Percentiles rank a stretch among this genome's conserved stretches.
phyloP scores from a whole-genome alignment of 2,888 invertebrate species.

The Protonemura montana region DNA sequence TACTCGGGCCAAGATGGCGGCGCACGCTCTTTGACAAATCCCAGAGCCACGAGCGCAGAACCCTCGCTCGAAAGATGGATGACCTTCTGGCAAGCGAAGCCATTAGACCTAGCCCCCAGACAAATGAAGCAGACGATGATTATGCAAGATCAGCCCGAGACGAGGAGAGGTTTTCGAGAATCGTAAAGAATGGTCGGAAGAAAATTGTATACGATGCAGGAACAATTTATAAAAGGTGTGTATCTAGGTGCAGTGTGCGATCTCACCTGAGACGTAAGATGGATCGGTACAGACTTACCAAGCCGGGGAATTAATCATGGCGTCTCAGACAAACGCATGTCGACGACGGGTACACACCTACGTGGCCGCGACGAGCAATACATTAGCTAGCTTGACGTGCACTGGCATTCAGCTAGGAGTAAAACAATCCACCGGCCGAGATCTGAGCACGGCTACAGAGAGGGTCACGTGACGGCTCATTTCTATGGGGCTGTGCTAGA shows the following conservation, averaged over 20 bases:
- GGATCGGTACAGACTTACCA: neutral
- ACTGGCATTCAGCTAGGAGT: neutral
- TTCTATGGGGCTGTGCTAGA: neutral
- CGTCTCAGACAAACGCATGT: neutral
- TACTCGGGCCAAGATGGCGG: neutral
- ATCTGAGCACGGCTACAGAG: neutral
- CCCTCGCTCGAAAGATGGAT: neutral
- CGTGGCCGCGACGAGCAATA: conserved; percentile 42
- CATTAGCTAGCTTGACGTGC: conserved; percentile 46
- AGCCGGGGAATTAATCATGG: neutral
- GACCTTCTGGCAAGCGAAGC: neutral
- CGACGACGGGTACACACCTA: neutral
- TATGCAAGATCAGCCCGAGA: conserved; percentile 31
- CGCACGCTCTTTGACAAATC: neutral
- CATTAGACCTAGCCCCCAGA: neutral
- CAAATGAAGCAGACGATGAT: conserved; percentile 34
- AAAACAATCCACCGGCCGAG: conserved; percentile 14
- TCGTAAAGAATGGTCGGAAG: neutral
- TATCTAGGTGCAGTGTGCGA: neutral
- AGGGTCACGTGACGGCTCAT: neutral
- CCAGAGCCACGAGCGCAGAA: neutral
- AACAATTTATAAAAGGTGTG: neutral
- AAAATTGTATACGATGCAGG: neutral
- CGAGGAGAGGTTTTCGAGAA: neutral
- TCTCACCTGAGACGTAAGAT: neutral